phyloP scores from a whole-genome alignment of 2,113 vertebrate species.

The Grammomys surdaster region DNA sequence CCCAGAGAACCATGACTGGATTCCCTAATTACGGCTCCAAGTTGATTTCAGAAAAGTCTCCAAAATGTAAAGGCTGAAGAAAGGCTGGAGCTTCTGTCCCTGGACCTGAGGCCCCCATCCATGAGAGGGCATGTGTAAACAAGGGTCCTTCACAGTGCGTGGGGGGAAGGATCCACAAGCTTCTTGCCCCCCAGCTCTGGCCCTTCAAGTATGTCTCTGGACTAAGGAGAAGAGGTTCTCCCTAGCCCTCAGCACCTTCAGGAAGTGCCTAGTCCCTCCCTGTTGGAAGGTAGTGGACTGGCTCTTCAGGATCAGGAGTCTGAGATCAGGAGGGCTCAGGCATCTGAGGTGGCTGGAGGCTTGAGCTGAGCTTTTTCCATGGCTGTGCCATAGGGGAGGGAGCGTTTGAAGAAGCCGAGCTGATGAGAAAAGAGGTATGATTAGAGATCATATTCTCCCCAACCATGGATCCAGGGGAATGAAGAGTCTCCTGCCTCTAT shows the following conservation, averaged over 20 bases:
- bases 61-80: conserved; percentile 71
- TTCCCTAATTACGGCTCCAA: conserved; percentile 58
- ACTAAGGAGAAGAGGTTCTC: conserved; percentile 74
- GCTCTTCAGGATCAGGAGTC: conserved; percentile 74
- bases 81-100: conserved; percentile 74
- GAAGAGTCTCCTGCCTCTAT: neutral
- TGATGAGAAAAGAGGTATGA: conserved; percentile 71
- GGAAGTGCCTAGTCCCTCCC: conserved; percentile 71
- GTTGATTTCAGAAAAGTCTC: conserved; percentile 73
- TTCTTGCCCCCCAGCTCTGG: conserved; percentile 67
- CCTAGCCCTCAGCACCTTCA: conserved; percentile 83
- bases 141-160: conserved; percentile 84
- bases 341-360: conserved; percentile 95
- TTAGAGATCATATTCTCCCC: neutral
- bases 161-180: conserved; percentile 59
- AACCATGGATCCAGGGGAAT: neutral
- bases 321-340: conserved; percentile 84
- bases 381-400: conserved; percentile 94
- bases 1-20: conserved; percentile 42
- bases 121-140: conserved; percentile 80
- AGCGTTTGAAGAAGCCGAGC: conserved; percentile 97
- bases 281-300: conserved; percentile 50
- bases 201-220: conserved; percentile 85
- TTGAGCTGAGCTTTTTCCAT: conserved; percentile 98
- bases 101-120: conserved; percentile 73